These are phyloP conservation scores for Paracanthobrama guichenoti DNA, from an alignment of 2,113 vertebrate species.

Conservation along the genomic window DNA sequence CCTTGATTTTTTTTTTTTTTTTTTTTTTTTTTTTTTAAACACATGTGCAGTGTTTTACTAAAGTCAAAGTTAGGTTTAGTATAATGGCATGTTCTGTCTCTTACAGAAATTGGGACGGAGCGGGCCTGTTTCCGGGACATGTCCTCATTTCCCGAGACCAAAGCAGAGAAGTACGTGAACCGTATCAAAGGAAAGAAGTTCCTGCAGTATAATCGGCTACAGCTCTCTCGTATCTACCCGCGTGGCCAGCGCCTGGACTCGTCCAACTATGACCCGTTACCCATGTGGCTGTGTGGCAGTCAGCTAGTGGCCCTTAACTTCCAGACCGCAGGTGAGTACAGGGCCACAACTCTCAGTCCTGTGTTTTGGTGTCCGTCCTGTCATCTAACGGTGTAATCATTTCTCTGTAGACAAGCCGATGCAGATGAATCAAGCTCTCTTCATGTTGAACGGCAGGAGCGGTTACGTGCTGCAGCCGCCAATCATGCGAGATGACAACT, in stretches of 20 bases:
- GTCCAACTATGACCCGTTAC: slow-evolving; percentile 96
- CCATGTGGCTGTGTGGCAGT: slow-evolving; percentile 99
- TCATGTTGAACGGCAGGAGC: slow-evolving; percentile 89
- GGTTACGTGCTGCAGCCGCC: slow-evolving; percentile 92
- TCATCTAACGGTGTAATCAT: neutral
- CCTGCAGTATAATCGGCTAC: slow-evolving; percentile 96
- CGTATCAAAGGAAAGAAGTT: slow-evolving; percentile 96
- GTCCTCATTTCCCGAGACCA: slow-evolving; percentile 98
- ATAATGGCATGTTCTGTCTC: neutral
- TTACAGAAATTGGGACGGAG: slow-evolving; percentile 91
- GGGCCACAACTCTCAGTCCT: neutral
- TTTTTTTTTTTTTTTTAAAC: too few relatives aligned
- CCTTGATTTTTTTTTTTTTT: too few relatives aligned
- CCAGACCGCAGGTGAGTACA: slow-evolving; percentile 89
- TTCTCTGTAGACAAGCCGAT: slow-evolving; percentile 90
- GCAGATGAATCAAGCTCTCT: slow-evolving; percentile 99
- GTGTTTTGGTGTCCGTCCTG: neutral
- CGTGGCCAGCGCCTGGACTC: slow-evolving; percentile 97
- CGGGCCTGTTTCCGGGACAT: slow-evolving; percentile 95
- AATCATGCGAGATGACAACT: slow-evolving; percentile 92
- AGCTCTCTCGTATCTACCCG: slow-evolving; percentile 97
- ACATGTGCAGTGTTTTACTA: neutral
- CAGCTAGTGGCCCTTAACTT: slow-evolving; percentile 98
- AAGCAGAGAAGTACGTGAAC: slow-evolving; percentile 96
- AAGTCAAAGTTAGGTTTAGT: neutral